Evolutionary conservation across 2,888 invertebrate genomes (phyloP), one percentile per base, ranked within the genome.

Genomic region (Mesoligia furuncula): DNA sequence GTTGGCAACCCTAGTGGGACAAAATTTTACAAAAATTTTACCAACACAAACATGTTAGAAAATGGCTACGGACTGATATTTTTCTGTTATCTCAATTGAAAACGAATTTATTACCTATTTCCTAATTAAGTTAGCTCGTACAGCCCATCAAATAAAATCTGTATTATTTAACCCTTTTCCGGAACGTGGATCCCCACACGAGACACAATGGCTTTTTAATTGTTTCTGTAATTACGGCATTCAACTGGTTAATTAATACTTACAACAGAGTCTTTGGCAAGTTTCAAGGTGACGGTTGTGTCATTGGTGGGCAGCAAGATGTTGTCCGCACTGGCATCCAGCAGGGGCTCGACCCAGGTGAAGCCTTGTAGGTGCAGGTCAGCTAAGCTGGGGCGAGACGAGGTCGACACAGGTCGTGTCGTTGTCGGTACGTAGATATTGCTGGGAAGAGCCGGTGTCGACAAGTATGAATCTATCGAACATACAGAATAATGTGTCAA

Each of bases 341-440:
- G 82, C 70, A 96, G 82, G 11, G 90, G 71, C 66, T 89, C 84
- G 24, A 90, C 73, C 95, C 95, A 96, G 8, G 83, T 74, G 90
- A 87, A 95, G n/a, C 85, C 86, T 42, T 93, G 84, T 68, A 96
- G 88, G 70, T 91, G 89, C 84, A 93, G 95, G 54, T 77, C 73
- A 13, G 70, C 76, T 51, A 92, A 81, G 20, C 42, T 76, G 11
- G 86, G 76, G 20, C 45, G 75, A 13, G 54, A 3, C 8, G 81
- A n/a, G 17, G 75, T 65, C 13, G 39, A 0, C 7, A 9, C 6
- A n/a, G 51, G 20, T 0, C 0, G 13, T 15, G 8, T 0, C 15
- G 27, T 2, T 42, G 48, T 39, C 9, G 27, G 15, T 3, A 1
- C 7, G 51, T 20, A 15, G 17, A 13, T 0, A n/a, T 1, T 4